phyloP scores from a whole-genome alignment of 30 jellyfish, hydroid and myxozoan genomes.

The Aurelia coerulea region DNA sequence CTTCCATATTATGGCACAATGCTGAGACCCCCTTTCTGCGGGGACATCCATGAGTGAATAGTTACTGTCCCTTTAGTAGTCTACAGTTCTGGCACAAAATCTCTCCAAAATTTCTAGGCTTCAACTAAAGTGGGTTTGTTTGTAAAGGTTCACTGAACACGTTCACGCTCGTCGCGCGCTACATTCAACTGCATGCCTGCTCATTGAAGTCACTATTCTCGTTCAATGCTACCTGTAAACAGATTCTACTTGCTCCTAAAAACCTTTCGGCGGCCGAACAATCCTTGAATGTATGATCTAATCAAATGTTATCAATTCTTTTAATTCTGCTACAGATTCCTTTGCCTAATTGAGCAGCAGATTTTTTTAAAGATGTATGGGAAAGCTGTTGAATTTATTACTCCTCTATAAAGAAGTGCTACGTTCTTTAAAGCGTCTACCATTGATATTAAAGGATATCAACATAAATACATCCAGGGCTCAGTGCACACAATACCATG shows the following conservation, averaged over 20 bases:
- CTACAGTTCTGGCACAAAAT: constrained; percentile 2
- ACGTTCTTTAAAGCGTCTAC: too few relatives aligned
- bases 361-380: too few relatives aligned
- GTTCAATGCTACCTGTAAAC: constrained; percentile 78
- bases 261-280: constrained; percentile 16
- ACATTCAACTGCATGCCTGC: constrained; percentile 68
- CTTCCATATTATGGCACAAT: constrained; percentile 86
- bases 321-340: too few relatives aligned
- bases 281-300: constrained; percentile 42
- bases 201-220: constrained; percentile 63
- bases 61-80: background rate
- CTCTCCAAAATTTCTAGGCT: constrained; percentile 69
- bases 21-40: constrained; percentile 74
- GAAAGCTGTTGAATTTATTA: too few relatives aligned
- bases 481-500: too few relatives aligned
- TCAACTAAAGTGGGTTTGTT: constrained; percentile 43
- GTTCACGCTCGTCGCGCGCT: constrained; percentile 53
- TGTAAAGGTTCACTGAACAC: constrained; percentile 73
- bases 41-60: constrained; percentile 55
- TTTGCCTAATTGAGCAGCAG: too few relatives aligned
- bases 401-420: too few relatives aligned
- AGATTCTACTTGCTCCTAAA: constrained; percentile 7
- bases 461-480: too few relatives aligned
- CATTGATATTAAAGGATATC: too few relatives aligned
- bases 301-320: background rate